A percentile compares a stretch with the other conserved stretches of the same genome.
These are phyloP conservation scores for Gymnorhina tibicen DNA, from an alignment of 2,113 vertebrate species.

Conservation along the genomic window DNA sequence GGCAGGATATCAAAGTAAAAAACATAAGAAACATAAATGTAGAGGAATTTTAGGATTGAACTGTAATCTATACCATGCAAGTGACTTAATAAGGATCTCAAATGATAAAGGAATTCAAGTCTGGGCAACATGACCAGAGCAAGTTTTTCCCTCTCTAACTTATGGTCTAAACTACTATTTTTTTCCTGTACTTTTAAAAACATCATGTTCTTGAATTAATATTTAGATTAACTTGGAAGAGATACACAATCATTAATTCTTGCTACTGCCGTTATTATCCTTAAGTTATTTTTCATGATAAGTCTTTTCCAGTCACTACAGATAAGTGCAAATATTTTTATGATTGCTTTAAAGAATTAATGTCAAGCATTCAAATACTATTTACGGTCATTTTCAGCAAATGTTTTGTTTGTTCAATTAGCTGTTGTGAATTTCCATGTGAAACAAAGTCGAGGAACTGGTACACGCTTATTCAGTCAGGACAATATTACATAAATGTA, in stretches of 20 bases:
- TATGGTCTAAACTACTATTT: not conserved
- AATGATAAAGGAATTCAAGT: slow-evolving; percentile 61
- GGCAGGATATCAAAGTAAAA: slow-evolving; percentile 69
- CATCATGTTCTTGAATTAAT: slow-evolving; percentile 15
- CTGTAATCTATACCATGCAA: slow-evolving; percentile 67
- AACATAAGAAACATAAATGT: slow-evolving; percentile 65
- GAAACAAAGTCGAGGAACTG: not conserved
- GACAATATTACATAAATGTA: not conserved
- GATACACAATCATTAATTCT: not conserved
- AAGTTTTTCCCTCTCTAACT: not conserved
- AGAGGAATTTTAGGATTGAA: slow-evolving; percentile 65
- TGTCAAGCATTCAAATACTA: not conserved
- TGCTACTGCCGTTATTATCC: not conserved
- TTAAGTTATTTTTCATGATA: not conserved
- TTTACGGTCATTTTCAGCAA: not conserved
- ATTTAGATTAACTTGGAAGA: not conserved
- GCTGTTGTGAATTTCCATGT: not conserved
- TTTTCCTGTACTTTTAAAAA: not conserved
- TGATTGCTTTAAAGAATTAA: not conserved
- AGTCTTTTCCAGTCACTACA: not conserved
- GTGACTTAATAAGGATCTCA: slow-evolving; percentile 66
- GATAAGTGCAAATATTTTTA: not conserved
- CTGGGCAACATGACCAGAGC: slow-evolving; percentile 33
- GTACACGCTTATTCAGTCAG: not conserved
- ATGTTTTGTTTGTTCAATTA: not conserved